These are phyloP conservation scores for Drosophila malerkotliana DNA, from an alignment of 1,140 invertebrate genomes.

Conservation along the genomic window DNA sequence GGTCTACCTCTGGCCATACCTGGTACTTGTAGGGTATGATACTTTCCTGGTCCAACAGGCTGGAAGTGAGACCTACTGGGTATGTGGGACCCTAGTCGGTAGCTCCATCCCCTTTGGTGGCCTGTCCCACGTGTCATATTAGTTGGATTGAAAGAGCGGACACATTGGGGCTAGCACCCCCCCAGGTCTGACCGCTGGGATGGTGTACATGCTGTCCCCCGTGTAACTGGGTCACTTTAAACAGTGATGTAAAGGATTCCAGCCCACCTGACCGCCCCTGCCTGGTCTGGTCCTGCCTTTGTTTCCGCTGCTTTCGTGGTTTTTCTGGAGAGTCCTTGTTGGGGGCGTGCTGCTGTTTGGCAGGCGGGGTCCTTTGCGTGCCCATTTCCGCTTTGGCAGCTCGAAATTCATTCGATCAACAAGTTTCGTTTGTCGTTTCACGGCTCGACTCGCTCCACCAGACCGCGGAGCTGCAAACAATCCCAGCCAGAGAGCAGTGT, in stretches of 20 bases:
- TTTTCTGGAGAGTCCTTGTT: conserved; percentile 52
- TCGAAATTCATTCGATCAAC: conserved; percentile 79
- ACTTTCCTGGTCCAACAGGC: not conserved
- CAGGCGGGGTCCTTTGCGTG: conserved; percentile 62
- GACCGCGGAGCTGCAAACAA: conserved; percentile 22
- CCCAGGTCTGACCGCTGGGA: conserved; percentile 28
- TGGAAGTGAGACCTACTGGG: not conserved
- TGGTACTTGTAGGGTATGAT: not conserved
- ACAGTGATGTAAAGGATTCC: conserved; percentile 60
- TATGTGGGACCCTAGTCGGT: not conserved
- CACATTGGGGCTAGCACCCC: conserved; percentile 29
- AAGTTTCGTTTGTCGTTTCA: conserved; percentile 79
- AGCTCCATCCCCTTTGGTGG: conserved; percentile 3
- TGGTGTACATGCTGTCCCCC: conserved; percentile 10
- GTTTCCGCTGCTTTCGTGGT: conserved; percentile 56
- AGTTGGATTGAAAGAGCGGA: conserved; percentile 59
- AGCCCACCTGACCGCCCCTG: conserved; percentile 14
- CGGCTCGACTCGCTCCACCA: conserved; percentile 70
- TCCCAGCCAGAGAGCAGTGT: conserved; percentile 35
- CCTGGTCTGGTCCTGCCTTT: conserved; percentile 28
- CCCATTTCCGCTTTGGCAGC: conserved; percentile 71
- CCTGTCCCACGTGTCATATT: conserved; percentile 70
- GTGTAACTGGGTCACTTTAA: conserved; percentile 70
- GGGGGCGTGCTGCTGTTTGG: conserved; percentile 54
- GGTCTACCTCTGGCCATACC: not conserved